A percentile compares a stretch with the other conserved stretches of the same genome.
These are phyloP conservation scores for Volucella zonaria DNA, from an alignment of 2,888 invertebrate genomes.

Conservation along the genomic window DNA sequence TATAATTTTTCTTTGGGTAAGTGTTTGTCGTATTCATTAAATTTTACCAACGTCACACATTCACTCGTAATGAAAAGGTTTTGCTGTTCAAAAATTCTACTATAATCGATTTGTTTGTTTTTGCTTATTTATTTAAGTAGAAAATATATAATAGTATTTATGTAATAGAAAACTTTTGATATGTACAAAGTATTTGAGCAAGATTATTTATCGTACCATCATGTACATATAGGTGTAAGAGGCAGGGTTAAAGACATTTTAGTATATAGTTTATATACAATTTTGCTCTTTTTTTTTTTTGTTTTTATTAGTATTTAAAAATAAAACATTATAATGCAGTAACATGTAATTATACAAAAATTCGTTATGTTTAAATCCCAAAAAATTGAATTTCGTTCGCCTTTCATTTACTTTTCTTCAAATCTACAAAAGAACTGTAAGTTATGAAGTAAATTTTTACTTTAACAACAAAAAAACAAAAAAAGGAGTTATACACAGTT, in stretches of 20 bases:
- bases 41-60: slow-evolving; percentile 67
- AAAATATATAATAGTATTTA: slow-evolving; percentile 46
- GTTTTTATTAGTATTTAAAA: slow-evolving; percentile 11
- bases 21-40: slow-evolving; percentile 33
- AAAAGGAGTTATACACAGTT: slow-evolving; percentile 52
- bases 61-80: slow-evolving; percentile 66
- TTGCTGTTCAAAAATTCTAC: slow-evolving; percentile 50
- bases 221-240: slow-evolving; percentile 42
- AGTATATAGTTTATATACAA: slow-evolving; percentile 21
- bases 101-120: slow-evolving; percentile 21
- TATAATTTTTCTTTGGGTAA: slow-evolving; percentile 20
- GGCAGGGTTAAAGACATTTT: slow-evolving; percentile 14
- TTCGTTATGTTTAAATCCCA: slow-evolving; percentile 46
- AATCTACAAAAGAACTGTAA: slow-evolving; percentile 72
- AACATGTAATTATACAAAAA: background rate
- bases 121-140: slow-evolving; percentile 37
- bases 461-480: slow-evolving; percentile 1
- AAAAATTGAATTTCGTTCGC: slow-evolving; percentile 14
- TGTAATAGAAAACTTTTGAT: slow-evolving; percentile 48
- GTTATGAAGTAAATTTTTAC: slow-evolving; percentile 72
- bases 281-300: slow-evolving; percentile 8
- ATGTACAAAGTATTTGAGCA: slow-evolving; percentile 61
- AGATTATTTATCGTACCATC: slow-evolving; percentile 52
- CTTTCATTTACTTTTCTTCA: slow-evolving; percentile 37
- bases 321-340: slow-evolving; percentile 25